These are phyloP conservation scores for Papilio polyxenes DNA, from an alignment of 1,140 invertebrate genomes.

Conservation along the genomic window DNA sequence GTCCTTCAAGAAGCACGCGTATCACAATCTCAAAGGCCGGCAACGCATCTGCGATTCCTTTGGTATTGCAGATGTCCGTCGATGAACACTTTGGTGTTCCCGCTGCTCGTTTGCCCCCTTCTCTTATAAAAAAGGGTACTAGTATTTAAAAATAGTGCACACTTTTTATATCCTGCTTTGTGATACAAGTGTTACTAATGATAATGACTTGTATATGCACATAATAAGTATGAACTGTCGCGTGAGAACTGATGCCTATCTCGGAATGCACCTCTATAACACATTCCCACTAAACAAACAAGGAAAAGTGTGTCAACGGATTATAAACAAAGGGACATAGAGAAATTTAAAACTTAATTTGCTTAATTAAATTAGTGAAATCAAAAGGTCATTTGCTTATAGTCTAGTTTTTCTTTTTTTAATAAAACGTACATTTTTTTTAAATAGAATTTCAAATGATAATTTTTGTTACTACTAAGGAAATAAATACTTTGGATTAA, in stretches of 20 bases:
- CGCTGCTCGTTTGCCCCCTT: no score
- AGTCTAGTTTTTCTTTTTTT: neutral
- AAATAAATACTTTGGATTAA: neutral
- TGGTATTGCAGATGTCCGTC: no score
- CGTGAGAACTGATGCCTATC: conserved; percentile 37
- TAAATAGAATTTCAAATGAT: neutral
- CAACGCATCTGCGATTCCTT: no score
- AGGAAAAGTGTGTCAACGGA: conserved; percentile 36
- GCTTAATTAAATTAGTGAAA: conserved; percentile 27
- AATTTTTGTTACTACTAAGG: neutral
- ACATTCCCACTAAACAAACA: conserved; percentile 37
- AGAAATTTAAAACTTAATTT: conserved; percentile 37
- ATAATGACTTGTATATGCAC: conserved; percentile 26
- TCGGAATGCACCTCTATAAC: conserved; percentile 34
- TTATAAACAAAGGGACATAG: conserved; percentile 30
- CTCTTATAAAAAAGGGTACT: neutral
- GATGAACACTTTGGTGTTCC: no score
- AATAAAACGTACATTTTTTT: neutral
- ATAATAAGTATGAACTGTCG: conserved; percentile 36
- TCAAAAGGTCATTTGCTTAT: neutral
- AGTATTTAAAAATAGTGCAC: neutral
- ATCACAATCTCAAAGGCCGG: no score
- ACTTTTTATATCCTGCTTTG: conserved; percentile 26
- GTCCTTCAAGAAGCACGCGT: no score
- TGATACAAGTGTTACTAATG: conserved; percentile 29